Evolutionary conservation across 2,113 vertebrate species (phyloP).

Genomic region (Thryonomys swinderianus): DNA sequence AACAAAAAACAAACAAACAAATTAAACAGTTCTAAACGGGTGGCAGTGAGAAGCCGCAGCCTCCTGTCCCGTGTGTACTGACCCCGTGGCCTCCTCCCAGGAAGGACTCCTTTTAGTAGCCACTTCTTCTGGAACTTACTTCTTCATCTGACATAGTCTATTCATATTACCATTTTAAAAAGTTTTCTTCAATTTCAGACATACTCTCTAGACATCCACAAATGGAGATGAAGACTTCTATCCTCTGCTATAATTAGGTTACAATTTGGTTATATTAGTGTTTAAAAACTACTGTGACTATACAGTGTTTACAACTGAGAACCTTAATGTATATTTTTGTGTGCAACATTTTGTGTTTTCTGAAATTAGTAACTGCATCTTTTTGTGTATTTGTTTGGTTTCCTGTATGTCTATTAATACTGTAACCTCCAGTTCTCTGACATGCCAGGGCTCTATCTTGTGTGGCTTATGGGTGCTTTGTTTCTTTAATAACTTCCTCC

Average conservation of each 20-base stretch:
- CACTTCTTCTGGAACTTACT: neutral
- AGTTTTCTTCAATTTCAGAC: neutral
- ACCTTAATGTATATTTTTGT: neutral
- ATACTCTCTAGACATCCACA: constrained; percentile 10
- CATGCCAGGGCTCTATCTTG: neutral
- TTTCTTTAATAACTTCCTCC: neutral
- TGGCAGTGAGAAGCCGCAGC: neutral
- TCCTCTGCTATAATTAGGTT: neutral
- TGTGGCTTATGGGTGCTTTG: neutral
- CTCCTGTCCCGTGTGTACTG: neutral
- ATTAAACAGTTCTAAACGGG: neutral
- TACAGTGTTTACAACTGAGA: neutral
- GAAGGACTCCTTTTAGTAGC: neutral
- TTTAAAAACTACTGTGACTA: neutral
- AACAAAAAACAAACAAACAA: too few relatives aligned
- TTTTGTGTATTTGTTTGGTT: neutral
- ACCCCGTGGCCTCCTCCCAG: neutral
- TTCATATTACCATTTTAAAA: neutral
- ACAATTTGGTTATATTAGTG: neutral
- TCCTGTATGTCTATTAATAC: neutral
- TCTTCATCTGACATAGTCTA: neutral
- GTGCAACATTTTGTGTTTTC: neutral
- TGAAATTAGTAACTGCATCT: neutral
- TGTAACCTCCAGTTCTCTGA: neutral
- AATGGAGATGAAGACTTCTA: neutral